Evolutionary conservation across 2,113 vertebrate genomes (phyloP).

Genomic region (Vidua chalybeata): DNA sequence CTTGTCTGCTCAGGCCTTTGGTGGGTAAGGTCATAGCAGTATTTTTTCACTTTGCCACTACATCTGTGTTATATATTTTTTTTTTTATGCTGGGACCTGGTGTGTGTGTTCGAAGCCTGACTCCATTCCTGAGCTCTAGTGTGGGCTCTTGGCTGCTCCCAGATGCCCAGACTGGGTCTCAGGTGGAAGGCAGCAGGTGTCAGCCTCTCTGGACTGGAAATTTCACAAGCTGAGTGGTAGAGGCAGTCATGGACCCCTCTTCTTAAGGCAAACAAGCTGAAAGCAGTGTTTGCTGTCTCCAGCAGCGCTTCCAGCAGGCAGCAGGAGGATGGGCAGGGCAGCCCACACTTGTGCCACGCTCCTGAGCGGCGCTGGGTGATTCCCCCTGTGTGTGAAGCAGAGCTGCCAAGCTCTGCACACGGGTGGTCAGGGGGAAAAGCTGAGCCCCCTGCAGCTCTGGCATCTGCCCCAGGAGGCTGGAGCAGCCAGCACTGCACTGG

Average conservation of each 20-base stretch:
- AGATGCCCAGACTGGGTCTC: not conserved
- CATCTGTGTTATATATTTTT: not conserved
- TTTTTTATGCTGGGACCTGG: fast-evolving
- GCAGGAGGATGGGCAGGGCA: not conserved
- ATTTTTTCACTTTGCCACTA: not conserved
- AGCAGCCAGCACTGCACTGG: not conserved
- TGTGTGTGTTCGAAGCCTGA: not conserved
- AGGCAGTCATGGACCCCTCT: not conserved
- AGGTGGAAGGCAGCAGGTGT: not conserved
- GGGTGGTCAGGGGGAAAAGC: fast-evolving
- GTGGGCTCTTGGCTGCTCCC: not conserved
- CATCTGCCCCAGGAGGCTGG: no score
- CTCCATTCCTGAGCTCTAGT: not conserved
- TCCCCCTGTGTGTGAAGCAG: not conserved
- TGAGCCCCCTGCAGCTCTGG: not conserved
- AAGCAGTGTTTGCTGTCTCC: not conserved
- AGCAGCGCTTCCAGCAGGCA: not conserved
- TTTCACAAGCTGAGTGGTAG: not conserved
- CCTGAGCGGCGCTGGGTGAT: not conserved
- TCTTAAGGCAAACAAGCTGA: not conserved
- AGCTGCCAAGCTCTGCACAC: fast-evolving
- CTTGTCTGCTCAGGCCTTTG: not conserved
- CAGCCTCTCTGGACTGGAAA: not conserved
- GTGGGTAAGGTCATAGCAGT: not conserved
- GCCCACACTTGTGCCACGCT: fast-evolving